Percentiles rank a stretch among this genome's conserved stretches.
These are phyloP conservation scores for Nomada flava DNA, from an alignment of 2,888 invertebrate genomes.

Conservation along the genomic window DNA sequence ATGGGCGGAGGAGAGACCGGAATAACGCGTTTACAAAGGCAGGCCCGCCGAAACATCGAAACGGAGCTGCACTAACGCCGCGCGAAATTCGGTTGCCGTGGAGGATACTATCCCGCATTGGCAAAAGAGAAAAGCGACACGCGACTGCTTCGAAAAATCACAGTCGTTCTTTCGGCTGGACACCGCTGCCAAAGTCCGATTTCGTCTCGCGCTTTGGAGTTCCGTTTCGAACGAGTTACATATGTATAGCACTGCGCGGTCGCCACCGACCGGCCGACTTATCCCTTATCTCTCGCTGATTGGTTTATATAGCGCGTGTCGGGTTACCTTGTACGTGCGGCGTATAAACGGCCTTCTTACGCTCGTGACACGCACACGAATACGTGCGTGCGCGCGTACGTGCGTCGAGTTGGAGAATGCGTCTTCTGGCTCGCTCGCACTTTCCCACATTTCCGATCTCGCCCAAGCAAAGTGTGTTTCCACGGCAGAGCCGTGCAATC, in stretches of 20 bases:
- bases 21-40: slow-evolving; percentile 66
- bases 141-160: too few species aligned
- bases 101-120: too few species aligned
- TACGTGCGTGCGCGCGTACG: slow-evolving; percentile 17
- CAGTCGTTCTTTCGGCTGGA: too few species aligned
- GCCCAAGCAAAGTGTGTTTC: not conserved
- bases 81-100: too few species aligned
- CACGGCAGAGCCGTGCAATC: too few species aligned
- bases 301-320: slow-evolving; percentile 56
- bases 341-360: slow-evolving; percentile 59
- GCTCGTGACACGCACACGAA: slow-evolving; percentile 49
- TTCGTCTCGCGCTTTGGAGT: too few species aligned
- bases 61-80: slow-evolving; percentile 30
- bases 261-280: slow-evolving; percentile 27
- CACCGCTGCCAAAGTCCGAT: too few species aligned
- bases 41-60: slow-evolving; percentile 66
- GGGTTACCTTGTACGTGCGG: slow-evolving; percentile 56
- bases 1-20: slow-evolving; percentile 52
- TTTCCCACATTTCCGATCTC: slow-evolving; percentile 48
- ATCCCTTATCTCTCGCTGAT: slow-evolving; percentile 56
- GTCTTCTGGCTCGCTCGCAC: slow-evolving; percentile 28
- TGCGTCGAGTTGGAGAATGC: slow-evolving; percentile 48
- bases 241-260: too few species aligned
- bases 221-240: slow-evolving; percentile 20
- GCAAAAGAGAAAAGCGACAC: too few species aligned